These are phyloP conservation scores for Ammodytes dubius DNA, from an alignment of 2,113 vertebrate species.

Conservation along the genomic window DNA sequence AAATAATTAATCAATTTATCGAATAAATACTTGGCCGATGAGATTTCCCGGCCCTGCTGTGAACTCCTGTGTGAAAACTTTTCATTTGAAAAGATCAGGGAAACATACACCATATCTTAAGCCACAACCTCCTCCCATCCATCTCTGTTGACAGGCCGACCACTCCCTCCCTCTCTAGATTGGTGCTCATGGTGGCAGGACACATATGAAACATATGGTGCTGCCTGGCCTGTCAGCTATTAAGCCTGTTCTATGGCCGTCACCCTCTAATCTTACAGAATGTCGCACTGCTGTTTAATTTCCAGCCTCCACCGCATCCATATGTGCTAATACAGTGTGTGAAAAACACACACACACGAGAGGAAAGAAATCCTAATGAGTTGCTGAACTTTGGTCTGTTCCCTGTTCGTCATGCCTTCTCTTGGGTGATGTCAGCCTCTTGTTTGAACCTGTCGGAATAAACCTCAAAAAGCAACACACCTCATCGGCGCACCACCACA, in stretches of 20 bases:
- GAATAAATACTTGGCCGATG: neutral
- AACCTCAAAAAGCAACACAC: slow-evolving; percentile 2
- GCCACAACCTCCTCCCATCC: neutral
- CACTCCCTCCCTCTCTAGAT: neutral
- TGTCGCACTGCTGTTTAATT: slow-evolving; percentile 14
- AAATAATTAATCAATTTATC: neutral
- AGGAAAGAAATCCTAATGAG: neutral
- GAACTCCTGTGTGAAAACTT: neutral
- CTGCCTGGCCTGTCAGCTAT: slow-evolving; percentile 44
- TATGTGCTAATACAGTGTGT: neutral
- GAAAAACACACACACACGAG: neutral
- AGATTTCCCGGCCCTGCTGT: neutral
- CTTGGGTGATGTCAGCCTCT: neutral
- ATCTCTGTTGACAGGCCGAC: slow-evolving; percentile 15
- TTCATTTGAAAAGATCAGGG: neutral
- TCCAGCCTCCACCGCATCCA: slow-evolving; percentile 9
- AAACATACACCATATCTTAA: slow-evolving; percentile 7
- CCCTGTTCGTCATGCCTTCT: neutral
- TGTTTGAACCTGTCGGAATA: slow-evolving; percentile 34
- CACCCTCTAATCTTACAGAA: slow-evolving; percentile 43
- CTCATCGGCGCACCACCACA: slow-evolving; percentile 23
- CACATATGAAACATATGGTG: slow-evolving; percentile 65
- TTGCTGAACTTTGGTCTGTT: neutral
- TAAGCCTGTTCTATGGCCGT: slow-evolving; percentile 33
- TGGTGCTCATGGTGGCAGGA: slow-evolving; percentile 37